Conservation (phyloP, 2,797 vertebrate genomes). For the Cryptoblepharus egeriae region DNA sequence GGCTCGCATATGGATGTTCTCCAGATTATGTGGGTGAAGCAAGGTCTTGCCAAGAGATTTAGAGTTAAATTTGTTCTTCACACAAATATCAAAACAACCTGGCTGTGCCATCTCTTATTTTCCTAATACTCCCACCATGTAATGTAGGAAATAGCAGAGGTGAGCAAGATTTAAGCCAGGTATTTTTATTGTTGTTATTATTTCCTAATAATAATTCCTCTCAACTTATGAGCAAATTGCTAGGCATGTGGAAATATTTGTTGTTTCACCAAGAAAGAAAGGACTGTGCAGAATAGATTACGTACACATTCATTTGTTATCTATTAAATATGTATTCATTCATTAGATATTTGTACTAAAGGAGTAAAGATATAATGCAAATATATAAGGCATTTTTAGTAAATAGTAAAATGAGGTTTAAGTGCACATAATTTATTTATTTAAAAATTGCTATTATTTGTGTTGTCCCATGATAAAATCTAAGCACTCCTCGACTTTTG, state of each 20-base stretch:
- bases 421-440: conserved; percentile 50
- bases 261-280: conserved; percentile 65
- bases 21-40: conserved; percentile 80
- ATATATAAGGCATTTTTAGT: conserved; percentile 67
- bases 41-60: conserved; percentile 81
- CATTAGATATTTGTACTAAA: conserved; percentile 58
- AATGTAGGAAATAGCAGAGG: conserved; percentile 62
- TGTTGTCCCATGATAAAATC: conserved; percentile 41
- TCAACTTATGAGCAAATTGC: conserved; percentile 66
- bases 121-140: conserved; percentile 76
- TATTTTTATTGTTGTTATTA: too few relatives aligned
- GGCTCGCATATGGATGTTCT: conserved; percentile 78
- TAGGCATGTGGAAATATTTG: conserved; percentile 1
- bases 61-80: conserved; percentile 81
- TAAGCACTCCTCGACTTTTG: conserved; percentile 51
- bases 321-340: conserved; percentile 46
- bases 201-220: conserved; percentile 31
- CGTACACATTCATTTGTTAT: conserved; percentile 33
- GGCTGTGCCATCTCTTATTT: conserved; percentile 71
- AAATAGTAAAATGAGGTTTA: conserved; percentile 59
- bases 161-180: conserved; percentile 68
- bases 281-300: conserved; percentile 62
- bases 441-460: conserved; percentile 56
- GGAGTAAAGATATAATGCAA: conserved; percentile 53
- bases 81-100: conserved; percentile 80